phyloP scores from a whole-genome alignment of 2,888 invertebrate species.

The Aradus depressus region DNA sequence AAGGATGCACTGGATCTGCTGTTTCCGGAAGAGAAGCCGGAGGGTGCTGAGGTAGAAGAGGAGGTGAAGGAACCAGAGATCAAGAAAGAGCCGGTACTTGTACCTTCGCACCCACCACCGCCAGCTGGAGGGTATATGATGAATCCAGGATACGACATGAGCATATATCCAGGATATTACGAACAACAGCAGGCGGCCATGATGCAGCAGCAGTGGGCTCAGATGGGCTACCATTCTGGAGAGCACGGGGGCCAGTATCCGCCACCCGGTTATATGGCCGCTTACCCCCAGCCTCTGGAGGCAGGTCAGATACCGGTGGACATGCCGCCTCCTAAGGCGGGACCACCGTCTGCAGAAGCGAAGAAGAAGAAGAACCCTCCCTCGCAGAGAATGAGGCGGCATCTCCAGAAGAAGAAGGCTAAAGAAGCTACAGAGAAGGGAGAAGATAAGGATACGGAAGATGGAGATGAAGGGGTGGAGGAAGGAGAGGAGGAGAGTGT shows the following conservation, averaged over 20 bases:
- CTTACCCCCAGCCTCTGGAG: neutral
- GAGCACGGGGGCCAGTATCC: conserved; percentile 14
- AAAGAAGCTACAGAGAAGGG: conserved; percentile 27
- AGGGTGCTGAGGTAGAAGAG: conserved; percentile 8
- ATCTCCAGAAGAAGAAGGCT: conserved; percentile 35
- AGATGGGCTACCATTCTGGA: conserved; percentile 24
- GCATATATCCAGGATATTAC: conserved; percentile 17
- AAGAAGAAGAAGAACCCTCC: conserved; percentile 38
- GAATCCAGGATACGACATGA: conserved; percentile 10
- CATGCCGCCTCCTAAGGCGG: neutral
- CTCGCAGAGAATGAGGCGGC: conserved; percentile 39
- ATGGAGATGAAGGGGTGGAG: conserved; percentile 8
- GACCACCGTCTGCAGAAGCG: neutral
- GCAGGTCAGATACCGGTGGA: neutral
- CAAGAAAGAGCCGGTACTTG: neutral
- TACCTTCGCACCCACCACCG: conserved; percentile 9
- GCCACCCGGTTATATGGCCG: neutral
- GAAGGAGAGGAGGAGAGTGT: conserved; percentile 25
- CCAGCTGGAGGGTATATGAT: conserved; percentile 7
- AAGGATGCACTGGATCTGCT: conserved; percentile 56
- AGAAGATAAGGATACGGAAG: conserved; percentile 11
- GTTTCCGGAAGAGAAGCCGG: conserved; percentile 43
- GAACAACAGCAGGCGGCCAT: conserved; percentile 22
- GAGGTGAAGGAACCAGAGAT: conserved; percentile 14
- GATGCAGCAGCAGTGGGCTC: conserved; percentile 21